Percentiles rank a stretch among this genome's conserved stretches.
Evolutionary conservation across 2,797 vertebrate genomes (phyloP).

Genomic region (Spinus pinus): DNA sequence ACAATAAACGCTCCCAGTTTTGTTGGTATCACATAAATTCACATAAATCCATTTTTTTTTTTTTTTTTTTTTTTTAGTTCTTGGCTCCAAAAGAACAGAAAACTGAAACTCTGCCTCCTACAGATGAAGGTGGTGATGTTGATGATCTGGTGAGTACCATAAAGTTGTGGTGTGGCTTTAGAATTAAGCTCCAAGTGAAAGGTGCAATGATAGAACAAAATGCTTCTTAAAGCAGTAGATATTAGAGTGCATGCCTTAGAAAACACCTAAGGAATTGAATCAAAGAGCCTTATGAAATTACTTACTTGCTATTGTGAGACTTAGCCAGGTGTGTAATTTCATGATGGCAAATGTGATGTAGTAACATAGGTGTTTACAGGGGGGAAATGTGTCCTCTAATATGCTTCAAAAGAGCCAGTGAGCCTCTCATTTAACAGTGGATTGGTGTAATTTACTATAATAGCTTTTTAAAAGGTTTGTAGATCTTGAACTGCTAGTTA

Average conservation of each 20-base stretch:
- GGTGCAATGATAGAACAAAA: background rate
- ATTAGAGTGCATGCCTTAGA: background rate
- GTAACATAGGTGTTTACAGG: background rate
- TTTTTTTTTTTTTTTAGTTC: conserved; percentile 82
- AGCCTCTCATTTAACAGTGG: background rate
- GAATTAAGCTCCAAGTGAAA: background rate
- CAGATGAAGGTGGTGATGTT: conserved; percentile 87
- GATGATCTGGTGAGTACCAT: conserved; percentile 88
- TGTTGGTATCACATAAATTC: background rate
- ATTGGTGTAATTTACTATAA: conserved; percentile 42
- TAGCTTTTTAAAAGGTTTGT: conserved; percentile 26
- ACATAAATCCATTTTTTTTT: background rate
- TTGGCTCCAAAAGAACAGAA: conserved; percentile 79
- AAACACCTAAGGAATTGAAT: background rate
- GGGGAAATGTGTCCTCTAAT: background rate
- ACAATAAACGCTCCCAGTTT: background rate
- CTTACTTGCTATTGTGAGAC: conserved; percentile 11
- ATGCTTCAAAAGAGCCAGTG: background rate
- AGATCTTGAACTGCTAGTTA: conserved; percentile 10
- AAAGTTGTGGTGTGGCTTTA: background rate
- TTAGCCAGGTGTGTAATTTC: conserved; percentile 34
- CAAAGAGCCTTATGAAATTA: background rate
- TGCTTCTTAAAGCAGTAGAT: background rate
- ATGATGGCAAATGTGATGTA: background rate
- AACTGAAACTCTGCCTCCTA: conserved; percentile 54